These are phyloP conservation scores for Sturmia bella DNA, from an alignment of 2,888 invertebrate species.

Conservation along the genomic window DNA sequence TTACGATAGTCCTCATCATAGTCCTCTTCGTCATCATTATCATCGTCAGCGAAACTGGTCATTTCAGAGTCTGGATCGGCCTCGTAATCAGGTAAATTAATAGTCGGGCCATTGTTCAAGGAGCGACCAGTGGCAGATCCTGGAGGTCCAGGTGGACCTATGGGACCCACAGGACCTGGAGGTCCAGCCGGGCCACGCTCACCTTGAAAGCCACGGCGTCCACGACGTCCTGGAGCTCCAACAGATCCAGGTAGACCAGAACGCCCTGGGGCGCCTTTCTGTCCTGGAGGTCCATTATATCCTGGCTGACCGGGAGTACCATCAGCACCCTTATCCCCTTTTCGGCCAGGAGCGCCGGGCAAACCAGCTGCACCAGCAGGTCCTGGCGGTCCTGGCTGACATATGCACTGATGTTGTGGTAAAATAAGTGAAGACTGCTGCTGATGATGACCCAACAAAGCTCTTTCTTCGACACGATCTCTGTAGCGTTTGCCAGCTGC, in stretches of 20 bases:
- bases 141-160: slow-evolving; percentile 68
- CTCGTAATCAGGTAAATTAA: slow-evolving; percentile 44
- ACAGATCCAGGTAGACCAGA: slow-evolving; percentile 65
- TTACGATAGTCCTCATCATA: slow-evolving; percentile 43
- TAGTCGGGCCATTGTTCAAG: neutral
- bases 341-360: slow-evolving; percentile 64
- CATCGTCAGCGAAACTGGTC: neutral
- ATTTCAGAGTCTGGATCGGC: neutral
- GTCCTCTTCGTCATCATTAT: slow-evolving; percentile 34
- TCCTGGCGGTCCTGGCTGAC: slow-evolving; percentile 71
- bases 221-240: slow-evolving; percentile 66
- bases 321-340: slow-evolving; percentile 65
- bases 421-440: slow-evolving; percentile 43
- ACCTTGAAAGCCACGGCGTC: slow-evolving; percentile 71
- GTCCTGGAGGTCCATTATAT: slow-evolving; percentile 62
- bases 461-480: slow-evolving; percentile 23
- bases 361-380: slow-evolving; percentile 61
- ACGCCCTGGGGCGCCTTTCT: slow-evolving; percentile 58
- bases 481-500: slow-evolving; percentile 18
- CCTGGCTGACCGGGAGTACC: slow-evolving; percentile 66
- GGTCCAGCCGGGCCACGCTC: slow-evolving; percentile 70
- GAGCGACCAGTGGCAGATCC: slow-evolving; percentile 53
- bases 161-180: slow-evolving; percentile 59
- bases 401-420: slow-evolving; percentile 38
- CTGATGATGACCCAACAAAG: slow-evolving; percentile 51